phyloP scores from a whole-genome alignment of 2,888 invertebrate species.

The Congeria kusceri region DNA sequence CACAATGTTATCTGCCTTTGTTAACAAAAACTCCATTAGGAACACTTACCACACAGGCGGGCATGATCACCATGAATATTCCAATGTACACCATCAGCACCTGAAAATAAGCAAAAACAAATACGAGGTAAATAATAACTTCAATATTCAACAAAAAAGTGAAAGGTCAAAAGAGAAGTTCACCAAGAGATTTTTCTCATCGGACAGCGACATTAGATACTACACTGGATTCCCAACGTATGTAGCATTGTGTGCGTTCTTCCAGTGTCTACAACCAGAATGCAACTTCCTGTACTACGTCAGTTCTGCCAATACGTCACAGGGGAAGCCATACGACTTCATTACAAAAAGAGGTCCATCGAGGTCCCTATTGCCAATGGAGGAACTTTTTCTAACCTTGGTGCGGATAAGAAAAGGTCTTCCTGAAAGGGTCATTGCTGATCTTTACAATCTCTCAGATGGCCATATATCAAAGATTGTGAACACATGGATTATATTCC shows the following conservation, averaged over 20 bases:
- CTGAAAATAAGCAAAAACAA: conserved; percentile 56
- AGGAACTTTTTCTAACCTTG: no score
- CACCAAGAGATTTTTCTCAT: background rate
- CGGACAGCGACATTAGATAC: conserved; percentile 6
- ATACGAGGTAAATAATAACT: no score
- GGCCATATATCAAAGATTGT: no score
- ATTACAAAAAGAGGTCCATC: conserved; percentile 11
- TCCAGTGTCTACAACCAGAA: conserved; percentile 29
- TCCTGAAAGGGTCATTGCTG: no score
- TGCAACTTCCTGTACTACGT: conserved; percentile 39
- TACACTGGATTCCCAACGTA: conserved; percentile 18
- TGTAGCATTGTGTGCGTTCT: conserved; percentile 18
- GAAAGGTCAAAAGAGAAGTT: conserved; percentile 9
- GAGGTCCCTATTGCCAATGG: no score
- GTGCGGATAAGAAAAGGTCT: no score
- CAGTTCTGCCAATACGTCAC: conserved; percentile 30
- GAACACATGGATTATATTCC: no score
- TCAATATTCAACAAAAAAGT: no score
- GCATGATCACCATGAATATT: conserved; percentile 98
- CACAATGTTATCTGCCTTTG: no score
- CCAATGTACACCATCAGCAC: conserved; percentile 88
- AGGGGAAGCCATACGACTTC: conserved; percentile 11
- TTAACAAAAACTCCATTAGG: conserved; percentile 6
- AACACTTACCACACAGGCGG: conserved; percentile 88
- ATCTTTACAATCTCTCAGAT: no score